Base-by-base conservation (phyloP, 2,797 vertebrate species). In the Pyrocephalus nanus region DNA sequence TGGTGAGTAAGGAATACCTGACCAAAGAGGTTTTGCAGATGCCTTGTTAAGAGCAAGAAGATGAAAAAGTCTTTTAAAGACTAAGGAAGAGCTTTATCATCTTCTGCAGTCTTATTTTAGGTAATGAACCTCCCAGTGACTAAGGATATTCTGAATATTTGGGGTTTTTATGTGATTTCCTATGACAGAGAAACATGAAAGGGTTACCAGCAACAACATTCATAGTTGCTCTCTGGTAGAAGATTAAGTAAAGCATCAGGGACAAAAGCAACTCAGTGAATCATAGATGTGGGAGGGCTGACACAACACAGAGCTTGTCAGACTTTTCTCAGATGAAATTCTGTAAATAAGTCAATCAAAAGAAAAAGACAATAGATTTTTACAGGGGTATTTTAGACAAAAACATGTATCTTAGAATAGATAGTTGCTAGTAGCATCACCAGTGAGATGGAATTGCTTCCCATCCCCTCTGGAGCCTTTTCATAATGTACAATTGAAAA, bases 41-140 rank as follows among this genome's bases (percentile, higher is more conserved):
- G 53, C 55, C 57, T 91, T 30, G 4, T 86, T 90, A 73, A 81
- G 70, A 69, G 58, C 23, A 38, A 79, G 27, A 81, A 38, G 32
- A 95, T 74, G 11, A 88, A 78, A 95, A 93, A 83, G 29, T 65
- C 16, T 55, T 82, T 82, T 92, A 90, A 92, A 93, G 60, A 89
- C 17, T 36, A 60, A 54, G 40, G 29, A 75, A 88, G 30, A 86
- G 69, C 11, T 75, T 87, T 45, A 42, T 58, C 22, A 74, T 62
- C 54, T 71, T 91, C 67, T 60, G 22, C 23, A 48, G 12, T 58
- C 25, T 27, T 81, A 62, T 81, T 94, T 94, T 64, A 57, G 54
- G 32, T 72, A 71, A 70, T 1, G 11, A 93, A 75, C 15, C 7
- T 77, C 65, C 34, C 30, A 30, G 26, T 55, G 55, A 66, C 65